Conservation (phyloP, 2,113 vertebrate genomes). For the Takifugu flavidus region DNA sequence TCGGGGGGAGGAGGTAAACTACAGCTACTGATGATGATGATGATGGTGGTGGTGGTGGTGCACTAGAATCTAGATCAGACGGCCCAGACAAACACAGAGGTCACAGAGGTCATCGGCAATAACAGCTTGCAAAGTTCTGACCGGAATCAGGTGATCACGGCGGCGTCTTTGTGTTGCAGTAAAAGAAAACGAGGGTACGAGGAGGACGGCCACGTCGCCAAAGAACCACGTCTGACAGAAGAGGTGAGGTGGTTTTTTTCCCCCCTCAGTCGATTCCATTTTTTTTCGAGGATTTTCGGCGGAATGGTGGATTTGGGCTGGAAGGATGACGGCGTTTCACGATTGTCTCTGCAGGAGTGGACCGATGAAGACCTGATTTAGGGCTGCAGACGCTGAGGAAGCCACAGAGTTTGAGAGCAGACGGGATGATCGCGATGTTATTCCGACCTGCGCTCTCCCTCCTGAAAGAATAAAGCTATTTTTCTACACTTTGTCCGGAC, state of each 20-base stretch:
- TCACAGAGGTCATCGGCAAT: constrained; percentile 20
- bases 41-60: constrained; percentile 5
- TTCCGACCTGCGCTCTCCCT: background rate
- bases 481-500: constrained; percentile 30
- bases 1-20: constrained; percentile 25
- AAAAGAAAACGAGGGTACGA: constrained; percentile 92
- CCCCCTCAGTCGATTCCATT: background rate
- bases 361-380: constrained; percentile 84
- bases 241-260: constrained; percentile 57
- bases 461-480: constrained; percentile 53
- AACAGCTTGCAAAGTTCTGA: constrained; percentile 6
- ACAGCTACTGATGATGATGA: constrained; percentile 33
- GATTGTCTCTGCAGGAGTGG: constrained; percentile 81
- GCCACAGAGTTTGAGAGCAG: background rate
- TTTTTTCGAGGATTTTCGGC: background rate
- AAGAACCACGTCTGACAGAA: constrained; percentile 81
- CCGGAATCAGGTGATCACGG: background rate
- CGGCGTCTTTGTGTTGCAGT: constrained; percentile 64
- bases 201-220: constrained; percentile 83
- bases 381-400: background rate
- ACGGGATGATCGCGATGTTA: background rate
- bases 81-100: constrained; percentile 10
- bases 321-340: too few species aligned
- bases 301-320: background rate
- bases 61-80: constrained; percentile 10